Base-by-base conservation (phyloP, 2,888 invertebrate genomes). In the Diadegma fenestrale region DNA sequence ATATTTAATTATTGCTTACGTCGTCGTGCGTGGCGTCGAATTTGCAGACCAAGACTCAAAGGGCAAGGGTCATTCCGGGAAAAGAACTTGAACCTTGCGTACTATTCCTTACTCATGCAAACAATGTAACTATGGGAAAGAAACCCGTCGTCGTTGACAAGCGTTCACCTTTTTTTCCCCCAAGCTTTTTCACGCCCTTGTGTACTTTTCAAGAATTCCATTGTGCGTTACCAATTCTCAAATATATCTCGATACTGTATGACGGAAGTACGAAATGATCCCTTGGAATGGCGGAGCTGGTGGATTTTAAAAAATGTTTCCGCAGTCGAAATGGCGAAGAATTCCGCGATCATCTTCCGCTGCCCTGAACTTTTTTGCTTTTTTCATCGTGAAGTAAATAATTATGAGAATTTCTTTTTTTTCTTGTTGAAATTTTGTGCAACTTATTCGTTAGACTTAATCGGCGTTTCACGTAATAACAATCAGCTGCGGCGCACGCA, bases 81-180 rank as follows among this genome's bases (percentile, higher is more conserved):
- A 58, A 22, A 4, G 5, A 58, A 58, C 26, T 4, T 58, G 12
- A 19, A 12, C 1, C 12, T 54, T 22, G 10, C 30, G 63, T 63
- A 33, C n/a, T 17, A n/a, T n/a, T n/a, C 8, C 2, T 37, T 10
- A 37, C 10, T 33, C 33, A 1, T 33, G 33, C 33, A n/a, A n/a
- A 64, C 26, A 19, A 63, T 37, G 33, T 63, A 30, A n/a, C 30
- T 33, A 17, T 1, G 33, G n/a, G 30, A 30, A 63, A 14, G n/a
- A 63, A 63, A 63, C 33, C 4, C 5, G 14, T 22, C 37, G 26
- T n/a, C 17, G 17, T 19, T 37, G 17, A 63, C 58, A 75, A 22
- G 14, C 66, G 45, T 58, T 66, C 33, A 68, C 48, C 54, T 75
- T 68, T 68, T 43, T 41, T 30, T n/a, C n/a, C 1, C 54, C 12